Evolutionary conservation across 2,113 vertebrate genomes (phyloP), one percentile per base, ranked within the genome.

Genomic region (Silurus glanis): DNA sequence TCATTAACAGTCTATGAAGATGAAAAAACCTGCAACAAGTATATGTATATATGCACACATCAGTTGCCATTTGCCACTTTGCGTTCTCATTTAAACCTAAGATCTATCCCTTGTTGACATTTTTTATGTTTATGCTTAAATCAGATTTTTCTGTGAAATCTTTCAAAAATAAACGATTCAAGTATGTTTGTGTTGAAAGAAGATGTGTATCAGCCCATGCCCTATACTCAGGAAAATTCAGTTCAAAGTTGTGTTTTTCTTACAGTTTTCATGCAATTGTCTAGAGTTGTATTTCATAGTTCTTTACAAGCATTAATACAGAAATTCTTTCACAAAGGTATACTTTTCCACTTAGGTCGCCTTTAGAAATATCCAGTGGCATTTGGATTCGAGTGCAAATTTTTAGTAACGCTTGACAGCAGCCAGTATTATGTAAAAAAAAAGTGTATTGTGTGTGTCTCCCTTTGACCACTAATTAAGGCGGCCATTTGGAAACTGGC

Each of bases 401-500:
- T 49, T 72, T 69, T 72, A 66, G 67, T 90, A 91, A 88, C 86
- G 87, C 82, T 89, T 19, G 9, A 67, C 25, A 62, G 76, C 71
- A 81, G 85, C 83, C 85, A 82, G 80, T 86, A 88, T 94, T 93
- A 91, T 83, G 88, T 92, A 92, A 93, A 37, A 37, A 37, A 37
- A 37, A 92, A 90, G 85, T 86, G 87, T 90, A 90, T 85, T 74
- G 88, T 90, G 87, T 91, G 88, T 90, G 87, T 88, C 74, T 89
- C 87, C 90, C 81, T 84, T 91, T 90, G 84, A 91, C 45, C 59
- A 87, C 88, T 94, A 94, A 93, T 90, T 92, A 91, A 92, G 90
- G 37, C 92, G 62, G 89, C 85, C 61, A 58, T 85, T 91, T 89
- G 88, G 88, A 92, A 87, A 78, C 45, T 85, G 80, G 0, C 47